Percentiles rank a stretch among this genome's conserved stretches.
These are phyloP conservation scores for Scyliorhinus canicula DNA, from an alignment of 2,797 vertebrate genomes.

Conservation along the genomic window DNA sequence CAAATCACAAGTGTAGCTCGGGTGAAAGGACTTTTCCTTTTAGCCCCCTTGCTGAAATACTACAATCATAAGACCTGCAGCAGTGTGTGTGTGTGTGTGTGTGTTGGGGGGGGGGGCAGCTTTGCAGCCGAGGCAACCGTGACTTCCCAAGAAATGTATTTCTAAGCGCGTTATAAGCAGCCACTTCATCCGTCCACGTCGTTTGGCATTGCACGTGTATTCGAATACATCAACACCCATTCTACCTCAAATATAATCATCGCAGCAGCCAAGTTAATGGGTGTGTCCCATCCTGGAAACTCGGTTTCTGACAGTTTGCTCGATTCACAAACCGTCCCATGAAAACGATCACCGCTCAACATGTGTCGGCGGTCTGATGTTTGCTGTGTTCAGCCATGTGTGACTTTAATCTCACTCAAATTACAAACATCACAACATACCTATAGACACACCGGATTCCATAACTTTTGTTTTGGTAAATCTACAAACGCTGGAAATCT, in stretches of 20 bases:
- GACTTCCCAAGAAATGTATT: not conserved
- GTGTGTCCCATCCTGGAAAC: conserved; percentile 3
- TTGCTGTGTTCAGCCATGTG: not conserved
- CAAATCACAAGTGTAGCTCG: not conserved
- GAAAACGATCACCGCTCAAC: not conserved
- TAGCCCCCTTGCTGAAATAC: not conserved
- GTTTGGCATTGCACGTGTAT: conserved; percentile 25
- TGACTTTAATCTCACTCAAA: not conserved
- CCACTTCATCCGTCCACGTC: not conserved
- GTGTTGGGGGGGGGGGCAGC: not conserved
- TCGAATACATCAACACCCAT: conserved; percentile 8
- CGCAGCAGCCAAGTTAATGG: conserved; percentile 24
- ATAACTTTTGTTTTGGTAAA: too few relatives aligned
- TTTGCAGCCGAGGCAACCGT: not conserved
- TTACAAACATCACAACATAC: not conserved
- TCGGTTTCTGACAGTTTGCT: not conserved
- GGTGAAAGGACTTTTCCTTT: not conserved
- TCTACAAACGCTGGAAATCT: not conserved
- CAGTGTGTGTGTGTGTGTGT: too few relatives aligned
- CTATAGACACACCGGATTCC: not conserved
- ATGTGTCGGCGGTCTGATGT: not conserved
- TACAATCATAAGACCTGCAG: not conserved
- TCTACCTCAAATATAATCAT: not conserved
- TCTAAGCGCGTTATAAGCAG: not conserved
- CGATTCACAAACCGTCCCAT: not conserved